These are phyloP conservation scores for Sylvicola cinctus DNA, from an alignment of 2,888 invertebrate species.

Conservation along the genomic window DNA sequence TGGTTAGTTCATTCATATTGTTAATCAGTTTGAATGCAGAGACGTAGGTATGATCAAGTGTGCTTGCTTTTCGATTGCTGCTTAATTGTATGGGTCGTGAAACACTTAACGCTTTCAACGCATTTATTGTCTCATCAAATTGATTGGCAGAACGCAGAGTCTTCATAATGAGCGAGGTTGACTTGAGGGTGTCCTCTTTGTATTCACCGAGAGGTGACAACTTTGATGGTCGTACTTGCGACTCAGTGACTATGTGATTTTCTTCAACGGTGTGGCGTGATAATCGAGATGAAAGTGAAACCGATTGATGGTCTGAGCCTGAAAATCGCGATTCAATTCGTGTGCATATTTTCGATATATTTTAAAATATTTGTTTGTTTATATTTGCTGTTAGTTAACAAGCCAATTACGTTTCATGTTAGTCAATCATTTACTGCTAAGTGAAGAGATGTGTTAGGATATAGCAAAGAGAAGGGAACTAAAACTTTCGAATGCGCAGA, in stretches of 20 bases:
- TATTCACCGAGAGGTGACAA: neutral
- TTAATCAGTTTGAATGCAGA: constrained; percentile 8
- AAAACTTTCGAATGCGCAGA: too few species aligned
- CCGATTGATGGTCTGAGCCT: constrained; percentile 1
- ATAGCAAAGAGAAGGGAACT: too few species aligned
- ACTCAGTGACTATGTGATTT: neutral
- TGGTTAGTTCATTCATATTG: constrained; percentile 7
- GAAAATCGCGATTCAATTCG: constrained; percentile 1
- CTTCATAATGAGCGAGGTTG: constrained; percentile 24
- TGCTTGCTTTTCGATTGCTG: neutral
- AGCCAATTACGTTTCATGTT: too few species aligned
- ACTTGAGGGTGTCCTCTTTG: constrained; percentile 16
- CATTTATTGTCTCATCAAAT: constrained; percentile 18
- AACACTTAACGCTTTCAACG: constrained; percentile 19
- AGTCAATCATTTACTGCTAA: too few species aligned
- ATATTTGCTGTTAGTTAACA: too few species aligned
- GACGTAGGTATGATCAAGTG: constrained; percentile 1
- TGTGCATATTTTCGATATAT: too few species aligned
- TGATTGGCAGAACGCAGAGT: constrained; percentile 23
- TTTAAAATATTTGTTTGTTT: too few species aligned
- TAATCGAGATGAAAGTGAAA: neutral
- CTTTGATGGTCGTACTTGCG: constrained; percentile 1
- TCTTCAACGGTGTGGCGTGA: neutral
- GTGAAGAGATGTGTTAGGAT: too few species aligned
- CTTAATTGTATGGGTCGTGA: neutral